Evolutionary conservation across 2,113 vertebrate genomes (phyloP).

Genomic region (Caracal caracal): DNA sequence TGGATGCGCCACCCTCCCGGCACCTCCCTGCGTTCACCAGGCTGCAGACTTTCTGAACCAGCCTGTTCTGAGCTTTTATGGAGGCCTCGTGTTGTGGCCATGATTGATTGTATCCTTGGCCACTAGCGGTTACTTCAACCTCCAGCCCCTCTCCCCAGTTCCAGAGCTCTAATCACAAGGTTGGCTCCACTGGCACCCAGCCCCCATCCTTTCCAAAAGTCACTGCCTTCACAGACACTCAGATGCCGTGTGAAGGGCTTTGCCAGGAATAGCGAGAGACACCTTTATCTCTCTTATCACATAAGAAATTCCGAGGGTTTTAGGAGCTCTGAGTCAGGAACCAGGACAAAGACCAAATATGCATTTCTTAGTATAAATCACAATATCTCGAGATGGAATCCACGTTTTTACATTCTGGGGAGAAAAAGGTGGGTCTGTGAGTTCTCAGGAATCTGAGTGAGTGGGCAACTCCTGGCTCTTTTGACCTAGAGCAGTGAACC

Average conservation of each 20-base stretch:
- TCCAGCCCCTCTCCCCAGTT: not conserved
- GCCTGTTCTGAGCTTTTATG: not conserved
- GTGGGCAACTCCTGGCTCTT: not conserved
- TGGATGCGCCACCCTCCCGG: accelerated
- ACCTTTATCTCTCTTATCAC: not conserved
- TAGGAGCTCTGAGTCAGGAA: not conserved
- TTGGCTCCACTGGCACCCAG: not conserved
- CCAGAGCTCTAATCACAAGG: not conserved
- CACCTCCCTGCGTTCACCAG: not conserved
- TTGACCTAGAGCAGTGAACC: not conserved
- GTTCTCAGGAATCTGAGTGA: not conserved
- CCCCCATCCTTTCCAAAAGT: not conserved
- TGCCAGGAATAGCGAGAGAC: not conserved
- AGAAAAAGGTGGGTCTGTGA: not conserved
- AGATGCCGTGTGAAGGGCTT: not conserved
- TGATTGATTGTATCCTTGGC: not conserved
- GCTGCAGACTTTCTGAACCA: not conserved
- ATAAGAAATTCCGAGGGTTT: not conserved
- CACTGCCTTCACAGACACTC: not conserved
- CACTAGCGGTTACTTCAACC: not conserved
- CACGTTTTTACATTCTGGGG: not conserved
- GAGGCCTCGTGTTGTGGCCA: not conserved
- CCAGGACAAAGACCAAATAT: not conserved
- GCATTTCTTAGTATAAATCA: not conserved
- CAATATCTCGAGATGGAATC: not conserved